Conservation (phyloP, 2,113 vertebrate genomes). For the Trochalopteron elliotii region DNA sequence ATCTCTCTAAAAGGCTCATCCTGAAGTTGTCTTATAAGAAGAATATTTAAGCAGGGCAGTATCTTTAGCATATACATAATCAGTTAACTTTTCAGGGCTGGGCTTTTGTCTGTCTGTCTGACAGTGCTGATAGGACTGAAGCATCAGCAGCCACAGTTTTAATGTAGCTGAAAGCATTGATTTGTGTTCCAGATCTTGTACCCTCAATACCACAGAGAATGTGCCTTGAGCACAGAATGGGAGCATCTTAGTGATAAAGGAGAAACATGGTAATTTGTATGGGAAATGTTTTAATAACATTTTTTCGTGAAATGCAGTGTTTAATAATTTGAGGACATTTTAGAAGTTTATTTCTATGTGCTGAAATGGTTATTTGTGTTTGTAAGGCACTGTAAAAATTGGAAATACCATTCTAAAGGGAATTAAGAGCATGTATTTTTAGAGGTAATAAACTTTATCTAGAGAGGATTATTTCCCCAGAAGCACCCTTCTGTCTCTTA, state of each 20-base stretch:
- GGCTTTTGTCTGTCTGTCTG: background rate
- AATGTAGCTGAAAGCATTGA: background rate
- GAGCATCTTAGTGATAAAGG: background rate
- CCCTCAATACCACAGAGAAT: background rate
- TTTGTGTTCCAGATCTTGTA: background rate
- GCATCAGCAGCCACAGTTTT: background rate
- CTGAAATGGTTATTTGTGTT: background rate
- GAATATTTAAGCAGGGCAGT: background rate
- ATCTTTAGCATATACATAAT: background rate
- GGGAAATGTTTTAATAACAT: background rate
- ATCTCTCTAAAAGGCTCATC: background rate
- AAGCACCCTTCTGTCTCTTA: background rate
- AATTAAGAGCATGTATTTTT: background rate
- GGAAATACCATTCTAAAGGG: background rate
- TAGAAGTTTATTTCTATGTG: background rate
- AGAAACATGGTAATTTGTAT: background rate
- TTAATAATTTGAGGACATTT: background rate
- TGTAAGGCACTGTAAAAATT: background rate
- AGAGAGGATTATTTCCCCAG: background rate
- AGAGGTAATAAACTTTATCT: background rate
- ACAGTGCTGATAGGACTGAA: background rate
- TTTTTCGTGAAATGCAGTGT: background rate
- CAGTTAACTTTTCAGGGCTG: background rate
- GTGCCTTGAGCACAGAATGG: background rate
- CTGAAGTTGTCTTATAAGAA: background rate